Conservation (phyloP, 2,113 vertebrate genomes). For the Mormoops blainvillei region DNA sequence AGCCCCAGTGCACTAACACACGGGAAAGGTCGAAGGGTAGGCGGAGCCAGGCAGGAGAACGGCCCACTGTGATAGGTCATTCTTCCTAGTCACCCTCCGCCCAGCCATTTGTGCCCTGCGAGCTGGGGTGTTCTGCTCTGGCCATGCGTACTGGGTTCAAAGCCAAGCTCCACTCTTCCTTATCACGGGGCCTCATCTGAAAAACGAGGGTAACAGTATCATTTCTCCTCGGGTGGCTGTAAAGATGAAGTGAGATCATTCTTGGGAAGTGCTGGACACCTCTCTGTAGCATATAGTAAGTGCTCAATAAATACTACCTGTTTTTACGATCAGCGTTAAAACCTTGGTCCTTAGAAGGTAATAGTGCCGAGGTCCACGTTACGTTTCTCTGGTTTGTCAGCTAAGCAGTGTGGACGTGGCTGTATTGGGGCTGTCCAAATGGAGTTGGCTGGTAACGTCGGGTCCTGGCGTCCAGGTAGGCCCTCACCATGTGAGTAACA, state of each 20-base stretch:
- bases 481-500: not conserved
- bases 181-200: not conserved
- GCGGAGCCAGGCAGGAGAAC: not conserved
- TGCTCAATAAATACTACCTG: not conserved
- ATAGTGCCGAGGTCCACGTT: not conserved
- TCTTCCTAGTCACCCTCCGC: rapidly evolving
- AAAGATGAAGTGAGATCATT: not conserved
- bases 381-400: not conserved
- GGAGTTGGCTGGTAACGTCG: rapidly evolving
- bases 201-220: rapidly evolving
- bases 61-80: no score
- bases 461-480: not conserved
- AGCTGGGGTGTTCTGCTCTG: not conserved
- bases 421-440: not conserved
- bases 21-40: not conserved
- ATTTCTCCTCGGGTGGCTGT: not conserved
- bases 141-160: not conserved
- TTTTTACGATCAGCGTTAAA: not conserved
- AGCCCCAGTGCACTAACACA: not conserved
- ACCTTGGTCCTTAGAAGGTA: not conserved
- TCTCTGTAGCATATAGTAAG: not conserved
- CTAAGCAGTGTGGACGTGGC: rapidly evolving
- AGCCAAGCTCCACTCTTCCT: not conserved
- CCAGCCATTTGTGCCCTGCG: rapidly evolving
- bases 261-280: not conserved